Conservation (phyloP, 2,888 invertebrate species). For the Mythimna vitellina region DNA sequence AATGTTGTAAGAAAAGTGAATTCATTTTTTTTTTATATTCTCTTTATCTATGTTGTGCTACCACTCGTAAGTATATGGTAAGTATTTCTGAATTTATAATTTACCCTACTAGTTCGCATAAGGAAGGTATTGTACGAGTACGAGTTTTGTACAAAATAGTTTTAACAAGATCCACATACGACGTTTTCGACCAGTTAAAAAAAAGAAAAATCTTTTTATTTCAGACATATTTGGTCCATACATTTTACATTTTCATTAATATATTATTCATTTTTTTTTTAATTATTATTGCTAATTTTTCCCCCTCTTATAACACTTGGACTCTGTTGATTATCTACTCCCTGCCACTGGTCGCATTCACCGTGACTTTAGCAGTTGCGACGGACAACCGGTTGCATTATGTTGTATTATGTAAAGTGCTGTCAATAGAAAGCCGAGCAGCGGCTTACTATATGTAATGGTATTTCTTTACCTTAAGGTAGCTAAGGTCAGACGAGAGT, state of each 20-base stretch:
- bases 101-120: no score
- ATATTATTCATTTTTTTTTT: no score
- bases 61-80: background rate
- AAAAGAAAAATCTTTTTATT: no score
- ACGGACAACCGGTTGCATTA: constrained; percentile 44
- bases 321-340: constrained; percentile 24
- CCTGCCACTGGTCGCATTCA: constrained; percentile 1
- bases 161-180: no score
- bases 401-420: constrained; percentile 42
- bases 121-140: background rate
- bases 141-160: background rate
- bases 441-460: constrained; percentile 5
- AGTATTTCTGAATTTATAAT: background rate
- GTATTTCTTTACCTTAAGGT: constrained; percentile 2
- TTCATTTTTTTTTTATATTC: no score
- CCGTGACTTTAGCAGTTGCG: constrained; percentile 48
- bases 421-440: constrained; percentile 32
- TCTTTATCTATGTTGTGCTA: background rate
- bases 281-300: background rate
- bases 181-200: no score
- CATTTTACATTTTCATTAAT: no score
- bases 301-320: background rate
- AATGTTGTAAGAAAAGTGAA: no score
- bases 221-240: no score
- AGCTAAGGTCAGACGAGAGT: constrained; percentile 5